phyloP scores from a whole-genome alignment of 2,113 vertebrate genomes.

The Corvus cornix region DNA sequence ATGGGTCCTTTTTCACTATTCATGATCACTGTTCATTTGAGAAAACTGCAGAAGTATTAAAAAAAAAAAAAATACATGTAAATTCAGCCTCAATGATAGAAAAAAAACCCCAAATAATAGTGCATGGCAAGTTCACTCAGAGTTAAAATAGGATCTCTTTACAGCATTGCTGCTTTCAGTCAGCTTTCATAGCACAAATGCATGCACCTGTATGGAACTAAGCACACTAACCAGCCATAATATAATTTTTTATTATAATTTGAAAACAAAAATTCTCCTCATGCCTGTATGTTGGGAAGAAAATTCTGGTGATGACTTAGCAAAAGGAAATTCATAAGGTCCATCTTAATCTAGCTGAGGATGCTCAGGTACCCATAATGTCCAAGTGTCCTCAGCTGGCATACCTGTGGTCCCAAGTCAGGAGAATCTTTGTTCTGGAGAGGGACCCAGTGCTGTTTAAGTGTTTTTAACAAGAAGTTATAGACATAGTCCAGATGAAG shows the following conservation, averaged over 20 bases:
- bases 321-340: neutral
- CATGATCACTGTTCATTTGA: neutral
- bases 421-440: neutral
- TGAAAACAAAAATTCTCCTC: neutral
- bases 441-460: neutral
- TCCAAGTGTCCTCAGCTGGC: neutral
- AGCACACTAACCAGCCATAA: neutral
- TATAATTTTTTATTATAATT: neutral
- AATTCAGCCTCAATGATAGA: neutral
- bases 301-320: neutral
- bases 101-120: neutral
- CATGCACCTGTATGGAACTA: neutral
- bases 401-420: neutral
- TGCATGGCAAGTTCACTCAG: neutral
- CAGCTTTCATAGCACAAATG: neutral
- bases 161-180: neutral
- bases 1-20: neutral
- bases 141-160: neutral
- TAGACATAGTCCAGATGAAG: neutral
- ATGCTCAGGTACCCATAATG: neutral
- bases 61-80: neutral
- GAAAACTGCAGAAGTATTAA: neutral
- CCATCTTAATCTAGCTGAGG: neutral
- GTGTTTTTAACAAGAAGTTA: neutral
- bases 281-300: neutral